Percentiles rank a stretch among this genome's conserved stretches.
Evolutionary conservation across 1,140 invertebrate species (phyloP).

Genomic region (Zaprionus inermis): DNA sequence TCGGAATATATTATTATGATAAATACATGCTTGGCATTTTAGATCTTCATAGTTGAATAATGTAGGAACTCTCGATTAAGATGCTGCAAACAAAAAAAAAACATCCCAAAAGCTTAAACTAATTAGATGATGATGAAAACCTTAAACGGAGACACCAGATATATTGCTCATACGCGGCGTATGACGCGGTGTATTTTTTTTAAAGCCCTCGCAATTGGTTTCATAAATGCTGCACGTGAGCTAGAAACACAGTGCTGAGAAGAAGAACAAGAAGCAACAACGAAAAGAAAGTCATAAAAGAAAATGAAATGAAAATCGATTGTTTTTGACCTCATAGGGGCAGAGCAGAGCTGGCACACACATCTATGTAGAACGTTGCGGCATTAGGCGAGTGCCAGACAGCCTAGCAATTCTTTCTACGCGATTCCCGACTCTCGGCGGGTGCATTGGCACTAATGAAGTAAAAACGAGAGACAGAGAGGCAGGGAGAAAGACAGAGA

Average conservation of each 20-base stretch:
- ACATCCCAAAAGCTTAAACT: conserved; percentile 6
- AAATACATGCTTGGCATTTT: neutral
- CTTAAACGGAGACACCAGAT: neutral
- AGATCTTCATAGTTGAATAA: neutral
- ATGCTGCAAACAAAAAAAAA: neutral
- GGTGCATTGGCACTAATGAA: conserved; percentile 80
- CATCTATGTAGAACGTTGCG: conserved; percentile 55
- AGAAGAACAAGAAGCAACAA: conserved; percentile 30
- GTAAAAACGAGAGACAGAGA: conserved; percentile 38
- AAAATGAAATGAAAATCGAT: conserved; percentile 71
- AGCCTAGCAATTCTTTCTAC: conserved; percentile 27
- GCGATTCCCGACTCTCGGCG: conserved; percentile 28
- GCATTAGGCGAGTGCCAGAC: conserved; percentile 50
- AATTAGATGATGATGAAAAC: conserved; percentile 35
- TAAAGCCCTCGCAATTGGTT: conserved; percentile 31
- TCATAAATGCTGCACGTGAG: conserved; percentile 57
- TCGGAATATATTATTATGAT: neutral
- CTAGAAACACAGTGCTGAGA: conserved; percentile 30
- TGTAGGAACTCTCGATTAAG: neutral
- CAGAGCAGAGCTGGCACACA: conserved; percentile 50
- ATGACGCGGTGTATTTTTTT: conserved; percentile 23
- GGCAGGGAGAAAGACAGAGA: conserved; percentile 38
- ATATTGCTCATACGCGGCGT: conserved; percentile 61
- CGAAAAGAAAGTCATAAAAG: conserved; percentile 31
- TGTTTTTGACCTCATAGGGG: conserved; percentile 78